These are phyloP conservation scores for Austrolebias charrua DNA, from an alignment of 2,797 vertebrate genomes.

Conservation along the genomic window DNA sequence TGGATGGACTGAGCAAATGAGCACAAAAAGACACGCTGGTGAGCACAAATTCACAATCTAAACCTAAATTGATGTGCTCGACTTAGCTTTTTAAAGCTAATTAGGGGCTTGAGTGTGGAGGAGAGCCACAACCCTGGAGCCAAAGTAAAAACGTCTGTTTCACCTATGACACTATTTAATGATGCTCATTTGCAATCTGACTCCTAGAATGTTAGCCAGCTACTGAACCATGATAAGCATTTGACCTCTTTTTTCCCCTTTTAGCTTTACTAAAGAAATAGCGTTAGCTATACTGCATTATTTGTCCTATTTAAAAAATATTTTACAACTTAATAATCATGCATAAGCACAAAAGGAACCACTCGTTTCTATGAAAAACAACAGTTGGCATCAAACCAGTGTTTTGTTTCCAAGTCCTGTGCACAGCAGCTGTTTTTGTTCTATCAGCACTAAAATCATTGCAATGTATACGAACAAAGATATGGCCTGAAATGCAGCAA, in stretches of 20 bases:
- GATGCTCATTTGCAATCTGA: conserved; percentile 74
- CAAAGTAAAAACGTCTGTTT: conserved; percentile 68
- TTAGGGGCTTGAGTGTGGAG: conserved; percentile 61
- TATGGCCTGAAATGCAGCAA: conserved; percentile 19
- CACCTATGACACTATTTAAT: conserved; percentile 79
- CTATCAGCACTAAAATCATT: conserved; percentile 7
- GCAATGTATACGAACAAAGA: conserved; percentile 8
- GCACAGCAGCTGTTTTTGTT: conserved; percentile 15
- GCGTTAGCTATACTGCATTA: not conserved
- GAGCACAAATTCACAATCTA: conserved; percentile 15
- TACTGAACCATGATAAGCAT: conserved; percentile 29
- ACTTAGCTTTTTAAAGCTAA: conserved; percentile 64
- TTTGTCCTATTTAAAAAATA: not conserved
- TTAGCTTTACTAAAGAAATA: not conserved
- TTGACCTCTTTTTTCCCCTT: conserved; percentile 11
- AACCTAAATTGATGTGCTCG: conserved; percentile 59
- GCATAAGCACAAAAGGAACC: conserved; percentile 11
- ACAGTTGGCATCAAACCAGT: conserved; percentile 23
- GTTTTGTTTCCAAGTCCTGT: conserved; percentile 23
- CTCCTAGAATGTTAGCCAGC: conserved; percentile 67
- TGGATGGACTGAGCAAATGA: conserved; percentile 25
- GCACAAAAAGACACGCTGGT: conserved; percentile 1
- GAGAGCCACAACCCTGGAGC: conserved; percentile 63
- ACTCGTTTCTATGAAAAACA: conserved; percentile 37
- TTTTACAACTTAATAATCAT: conserved; percentile 14